Base-by-base conservation (phyloP, 1,140 invertebrate species). In the Saxidomus purpurata region DNA sequence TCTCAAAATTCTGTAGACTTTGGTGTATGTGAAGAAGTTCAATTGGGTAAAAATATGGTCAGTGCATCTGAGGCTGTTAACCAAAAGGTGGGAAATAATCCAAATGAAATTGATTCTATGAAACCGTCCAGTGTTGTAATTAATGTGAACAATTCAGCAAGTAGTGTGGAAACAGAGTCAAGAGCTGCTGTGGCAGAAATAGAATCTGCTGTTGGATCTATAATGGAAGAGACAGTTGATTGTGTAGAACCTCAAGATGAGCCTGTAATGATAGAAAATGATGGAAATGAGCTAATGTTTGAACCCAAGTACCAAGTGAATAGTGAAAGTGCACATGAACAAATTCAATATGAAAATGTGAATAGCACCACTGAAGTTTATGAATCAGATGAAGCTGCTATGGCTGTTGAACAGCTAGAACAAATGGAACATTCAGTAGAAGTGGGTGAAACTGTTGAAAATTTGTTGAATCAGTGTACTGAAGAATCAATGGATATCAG, bases 221-320 rank as follows among this genome's bases (percentile, higher is more conserved):
- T 82, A 13, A 89, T 81, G 67, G 79, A 81, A 55, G 86, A 80
- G 2, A n/a, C 86, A 52, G 55, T 49, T 88, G 87, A 81, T 43
- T 28, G 63, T 63, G 19, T 4, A 40, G 55, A 88, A 13, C 55
- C 82, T 31, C 76, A 89, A 52, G 63, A 89, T 8, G 87, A 71
- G 25, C 87, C 87, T 22, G 69, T 89, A 13, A 87, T 87, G 85
- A 87, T 87, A 52, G 85, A 87, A 79, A 87, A 87, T 87, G 85
- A 87, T 47, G 85, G 85, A 17, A 87, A 87, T 87, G 85, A 87
- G 49, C 25, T 87, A 61, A 87, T 87, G 85, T 87, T 87, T 79
- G 85, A 87, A 49, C 85, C 55, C 43, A 74, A 87, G 43, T 49
- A 49, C 28, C 63, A 74, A 34, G n/a, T 28, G 28, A 55, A 25